Conservation (phyloP, 2,888 invertebrate species). For the Heliothis peltigera region DNA sequence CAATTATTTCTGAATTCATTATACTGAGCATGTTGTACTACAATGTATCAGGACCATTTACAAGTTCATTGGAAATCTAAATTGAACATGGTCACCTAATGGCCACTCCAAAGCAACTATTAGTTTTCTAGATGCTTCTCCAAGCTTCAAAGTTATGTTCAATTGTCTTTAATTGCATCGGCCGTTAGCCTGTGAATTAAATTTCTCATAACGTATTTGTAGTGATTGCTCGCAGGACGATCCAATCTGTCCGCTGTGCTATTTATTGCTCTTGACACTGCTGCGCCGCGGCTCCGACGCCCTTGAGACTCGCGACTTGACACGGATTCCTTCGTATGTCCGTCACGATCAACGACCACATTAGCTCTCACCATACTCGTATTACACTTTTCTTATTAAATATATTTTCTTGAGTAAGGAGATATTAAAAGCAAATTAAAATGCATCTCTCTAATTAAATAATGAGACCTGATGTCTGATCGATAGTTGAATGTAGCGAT, state of each 20-base stretch:
- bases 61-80: not conserved
- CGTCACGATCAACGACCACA: conserved; percentile 38
- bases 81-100: not conserved
- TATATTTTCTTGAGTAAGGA: not conserved
- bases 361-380: conserved; percentile 37
- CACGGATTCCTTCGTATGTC: conserved; percentile 59
- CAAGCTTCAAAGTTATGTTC: not conserved
- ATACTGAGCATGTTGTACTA: too few species aligned
- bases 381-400: conserved; percentile 27
- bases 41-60: too few species aligned
- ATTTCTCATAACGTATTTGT: not conserved
- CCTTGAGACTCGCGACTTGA: conserved; percentile 72
- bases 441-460: conserved; percentile 31
- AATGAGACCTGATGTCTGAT: conserved; percentile 27
- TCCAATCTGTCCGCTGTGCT: conserved; percentile 42
- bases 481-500: conserved; percentile 21
- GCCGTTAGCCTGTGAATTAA: not conserved
- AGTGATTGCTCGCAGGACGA: conserved; percentile 41
- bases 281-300: conserved; percentile 49
- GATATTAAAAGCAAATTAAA: conserved; percentile 12
- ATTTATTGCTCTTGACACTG: conserved; percentile 65
- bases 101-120: too few species aligned
- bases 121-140: not conserved
- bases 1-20: not conserved
- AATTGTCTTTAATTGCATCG: conserved; percentile 4